These are phyloP conservation scores for Electrona antarctica DNA, from an alignment of 2,113 vertebrate genomes.

Conservation along the genomic window DNA sequence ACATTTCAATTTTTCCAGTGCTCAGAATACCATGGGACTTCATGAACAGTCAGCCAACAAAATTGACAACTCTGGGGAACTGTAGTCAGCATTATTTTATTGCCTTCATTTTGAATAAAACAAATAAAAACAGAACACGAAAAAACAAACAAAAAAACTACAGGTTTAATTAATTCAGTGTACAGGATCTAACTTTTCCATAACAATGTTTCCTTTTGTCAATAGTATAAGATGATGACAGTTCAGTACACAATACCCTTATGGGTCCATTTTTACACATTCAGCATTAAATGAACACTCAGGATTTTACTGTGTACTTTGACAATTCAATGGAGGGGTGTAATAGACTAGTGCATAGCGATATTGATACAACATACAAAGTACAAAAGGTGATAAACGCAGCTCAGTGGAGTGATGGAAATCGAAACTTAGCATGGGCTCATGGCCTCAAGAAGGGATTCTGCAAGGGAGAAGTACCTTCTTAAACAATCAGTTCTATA, in stretches of 20 bases:
- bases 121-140: too few relatives aligned
- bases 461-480: too few relatives aligned
- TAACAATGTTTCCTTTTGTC: neutral
- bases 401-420: neutral
- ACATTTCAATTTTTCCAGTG: constrained; percentile 38
- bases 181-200: neutral
- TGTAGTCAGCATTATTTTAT: too few relatives aligned
- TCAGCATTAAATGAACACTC: too few relatives aligned
- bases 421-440: neutral
- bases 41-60: constrained; percentile 1
- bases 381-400: neutral
- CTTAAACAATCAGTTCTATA: neutral
- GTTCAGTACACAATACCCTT: neutral
- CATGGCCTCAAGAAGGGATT: constrained; percentile 10
- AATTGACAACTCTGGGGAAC: too few relatives aligned
- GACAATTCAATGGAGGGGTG: constrained; percentile 9
- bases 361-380: too few relatives aligned
- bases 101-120: too few relatives aligned
- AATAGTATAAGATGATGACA: neutral
- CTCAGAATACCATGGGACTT: constrained; percentile 18
- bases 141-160: too few relatives aligned
- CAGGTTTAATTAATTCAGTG: too few relatives aligned
- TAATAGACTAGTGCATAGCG: neutral
- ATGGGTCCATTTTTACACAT: too few relatives aligned
- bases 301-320: neutral